Percentiles rank a stretch among this genome's conserved stretches.
Evolutionary conservation across 2,797 vertebrate species (phyloP).

Genomic region (Lithobates sylvaticus): DNA sequence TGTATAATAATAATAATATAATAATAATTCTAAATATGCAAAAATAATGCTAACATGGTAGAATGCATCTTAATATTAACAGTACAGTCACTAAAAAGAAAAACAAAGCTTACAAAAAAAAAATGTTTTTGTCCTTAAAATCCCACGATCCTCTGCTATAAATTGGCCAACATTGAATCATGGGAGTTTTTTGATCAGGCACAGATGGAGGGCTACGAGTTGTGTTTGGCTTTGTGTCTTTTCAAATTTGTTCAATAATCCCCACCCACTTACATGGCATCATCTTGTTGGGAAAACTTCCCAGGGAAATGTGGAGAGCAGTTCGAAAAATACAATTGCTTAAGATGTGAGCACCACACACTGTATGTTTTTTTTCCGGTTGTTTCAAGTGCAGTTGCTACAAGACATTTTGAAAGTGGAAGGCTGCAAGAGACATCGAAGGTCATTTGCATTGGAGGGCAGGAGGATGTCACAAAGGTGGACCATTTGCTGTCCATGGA

Average conservation of each 20-base stretch:
- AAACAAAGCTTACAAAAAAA: background rate
- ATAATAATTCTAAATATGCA: background rate
- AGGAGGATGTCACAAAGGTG: too few relatives aligned
- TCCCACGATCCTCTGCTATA: background rate
- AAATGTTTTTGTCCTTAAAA: background rate
- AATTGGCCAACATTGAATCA: background rate
- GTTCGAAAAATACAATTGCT: background rate
- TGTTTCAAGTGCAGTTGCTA: background rate
- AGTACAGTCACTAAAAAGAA: background rate
- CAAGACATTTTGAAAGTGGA: background rate
- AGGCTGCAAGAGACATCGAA: background rate
- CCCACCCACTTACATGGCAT: constrained; percentile 4
- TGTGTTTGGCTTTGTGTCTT: background rate
- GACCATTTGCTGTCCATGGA: too few relatives aligned
- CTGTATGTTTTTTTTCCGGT: background rate
- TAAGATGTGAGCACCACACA: background rate
- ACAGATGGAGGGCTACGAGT: background rate
- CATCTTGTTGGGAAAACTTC: constrained; percentile 2
- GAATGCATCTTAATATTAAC: background rate
- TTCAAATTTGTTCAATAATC: background rate
- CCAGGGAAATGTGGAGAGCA: background rate
- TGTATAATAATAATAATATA: too few relatives aligned
- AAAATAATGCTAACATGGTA: background rate
- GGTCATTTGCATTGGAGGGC: too few relatives aligned
- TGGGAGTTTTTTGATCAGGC: background rate